phyloP scores from a whole-genome alignment of 92 coral and sea anemone species.

The Phenganax stokvisi region DNA sequence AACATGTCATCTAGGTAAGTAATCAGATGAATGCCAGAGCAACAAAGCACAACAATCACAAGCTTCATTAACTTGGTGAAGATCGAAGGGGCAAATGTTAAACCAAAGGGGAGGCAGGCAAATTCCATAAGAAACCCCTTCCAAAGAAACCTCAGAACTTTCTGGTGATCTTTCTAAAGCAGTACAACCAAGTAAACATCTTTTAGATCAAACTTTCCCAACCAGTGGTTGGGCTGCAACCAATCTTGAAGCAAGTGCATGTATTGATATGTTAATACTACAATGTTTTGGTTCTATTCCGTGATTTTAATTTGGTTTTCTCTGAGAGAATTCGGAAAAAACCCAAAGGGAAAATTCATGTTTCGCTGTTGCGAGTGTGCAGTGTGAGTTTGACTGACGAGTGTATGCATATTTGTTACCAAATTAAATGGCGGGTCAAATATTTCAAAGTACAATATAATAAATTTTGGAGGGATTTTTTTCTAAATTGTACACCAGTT shows the following conservation, averaged over 20 bases:
- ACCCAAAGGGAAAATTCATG: no score
- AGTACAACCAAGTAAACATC: conserved; percentile 24
- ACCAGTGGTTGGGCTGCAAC: conserved; percentile 2
- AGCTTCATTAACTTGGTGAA: conserved; percentile 42
- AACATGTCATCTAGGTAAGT: conserved; percentile 47
- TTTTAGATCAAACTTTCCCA: conserved; percentile 10
- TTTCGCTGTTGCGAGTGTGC: no score
- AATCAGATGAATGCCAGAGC: conserved; percentile 41
- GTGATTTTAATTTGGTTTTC: no score
- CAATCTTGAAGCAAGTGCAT: conserved; percentile 12
- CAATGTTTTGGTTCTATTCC: no score
- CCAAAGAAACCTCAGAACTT: conserved; percentile 43
- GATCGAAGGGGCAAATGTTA: conserved; percentile 31
- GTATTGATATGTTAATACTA: neutral
- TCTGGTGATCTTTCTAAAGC: conserved; percentile 25
- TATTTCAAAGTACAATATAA: no score
- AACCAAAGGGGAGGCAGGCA: conserved; percentile 50
- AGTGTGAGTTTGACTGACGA: no score
- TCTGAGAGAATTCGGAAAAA: no score
- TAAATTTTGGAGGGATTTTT: no score
- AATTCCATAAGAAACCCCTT: conserved; percentile 21
- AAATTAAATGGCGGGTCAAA: no score
- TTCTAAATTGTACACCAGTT: no score
- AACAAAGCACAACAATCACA: conserved; percentile 20
- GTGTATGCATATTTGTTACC: no score